Evolutionary conservation across 2,888 invertebrate genomes (phyloP).

Genomic region (Cephus rjabovi): DNA sequence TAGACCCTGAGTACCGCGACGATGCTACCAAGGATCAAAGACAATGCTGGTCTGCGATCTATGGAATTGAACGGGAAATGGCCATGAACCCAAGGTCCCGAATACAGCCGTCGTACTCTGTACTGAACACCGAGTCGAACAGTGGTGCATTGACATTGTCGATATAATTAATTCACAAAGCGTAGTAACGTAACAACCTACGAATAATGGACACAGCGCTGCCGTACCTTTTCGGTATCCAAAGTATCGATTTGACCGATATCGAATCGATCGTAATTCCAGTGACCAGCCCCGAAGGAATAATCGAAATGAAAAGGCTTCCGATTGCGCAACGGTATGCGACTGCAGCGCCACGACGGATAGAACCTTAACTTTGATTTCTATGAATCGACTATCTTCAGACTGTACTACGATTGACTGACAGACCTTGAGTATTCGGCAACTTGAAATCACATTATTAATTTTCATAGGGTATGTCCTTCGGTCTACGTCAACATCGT

Average conservation of each 20-base stretch:
- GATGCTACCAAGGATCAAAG: background rate
- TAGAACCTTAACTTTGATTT: background rate
- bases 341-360: background rate
- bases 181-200: background rate
- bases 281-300: background rate
- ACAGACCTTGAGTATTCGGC: background rate
- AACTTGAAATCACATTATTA: background rate
- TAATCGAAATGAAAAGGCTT: background rate
- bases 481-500: background rate
- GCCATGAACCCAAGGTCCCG: background rate
- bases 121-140: background rate
- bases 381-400: background rate
- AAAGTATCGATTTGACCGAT: background rate
- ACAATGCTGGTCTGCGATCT: background rate
- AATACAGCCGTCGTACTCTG: background rate
- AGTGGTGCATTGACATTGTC: background rate
- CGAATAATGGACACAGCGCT: background rate
- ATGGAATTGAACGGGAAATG: background rate
- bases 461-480: background rate
- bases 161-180: background rate
- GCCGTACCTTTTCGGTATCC: background rate
- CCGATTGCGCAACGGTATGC: background rate
- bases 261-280: background rate
- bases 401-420: background rate
- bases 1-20: background rate